Percentiles rank a stretch among this genome's conserved stretches.
phyloP scores from a whole-genome alignment of 2,113 vertebrate genomes.

The Chamaetylas fuelleborni region DNA sequence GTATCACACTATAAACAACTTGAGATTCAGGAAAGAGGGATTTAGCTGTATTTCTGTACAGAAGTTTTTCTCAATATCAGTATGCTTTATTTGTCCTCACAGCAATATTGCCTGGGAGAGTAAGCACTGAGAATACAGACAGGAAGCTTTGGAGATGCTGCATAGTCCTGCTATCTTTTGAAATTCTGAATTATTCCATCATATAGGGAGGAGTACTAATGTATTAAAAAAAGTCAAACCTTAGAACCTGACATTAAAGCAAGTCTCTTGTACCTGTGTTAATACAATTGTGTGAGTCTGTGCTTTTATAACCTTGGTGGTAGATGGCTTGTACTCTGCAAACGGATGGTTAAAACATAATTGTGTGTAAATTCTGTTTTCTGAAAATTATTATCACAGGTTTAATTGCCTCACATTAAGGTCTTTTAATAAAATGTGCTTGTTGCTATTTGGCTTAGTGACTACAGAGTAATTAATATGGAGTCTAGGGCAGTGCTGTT shows the following conservation, averaged over 20 bases:
- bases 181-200: background rate
- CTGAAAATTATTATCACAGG: background rate
- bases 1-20: background rate
- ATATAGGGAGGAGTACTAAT: background rate
- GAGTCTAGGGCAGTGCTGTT: background rate
- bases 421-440: background rate
- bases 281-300: background rate
- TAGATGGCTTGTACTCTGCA: background rate
- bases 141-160: background rate
- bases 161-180: background rate
- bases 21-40: background rate
- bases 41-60: background rate
- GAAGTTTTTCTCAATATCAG: background rate
- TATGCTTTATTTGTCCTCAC: background rate
- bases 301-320: background rate
- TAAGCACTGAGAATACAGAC: background rate
- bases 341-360: background rate
- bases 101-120: background rate
- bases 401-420: background rate
- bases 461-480: background rate
- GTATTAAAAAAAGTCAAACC: background rate
- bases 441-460: background rate
- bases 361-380: background rate
- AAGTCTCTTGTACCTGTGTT: background rate
- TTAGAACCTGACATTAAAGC: background rate